These are phyloP conservation scores for Ophion ellenae DNA, from an alignment of 2,888 invertebrate species.

Conservation along the genomic window DNA sequence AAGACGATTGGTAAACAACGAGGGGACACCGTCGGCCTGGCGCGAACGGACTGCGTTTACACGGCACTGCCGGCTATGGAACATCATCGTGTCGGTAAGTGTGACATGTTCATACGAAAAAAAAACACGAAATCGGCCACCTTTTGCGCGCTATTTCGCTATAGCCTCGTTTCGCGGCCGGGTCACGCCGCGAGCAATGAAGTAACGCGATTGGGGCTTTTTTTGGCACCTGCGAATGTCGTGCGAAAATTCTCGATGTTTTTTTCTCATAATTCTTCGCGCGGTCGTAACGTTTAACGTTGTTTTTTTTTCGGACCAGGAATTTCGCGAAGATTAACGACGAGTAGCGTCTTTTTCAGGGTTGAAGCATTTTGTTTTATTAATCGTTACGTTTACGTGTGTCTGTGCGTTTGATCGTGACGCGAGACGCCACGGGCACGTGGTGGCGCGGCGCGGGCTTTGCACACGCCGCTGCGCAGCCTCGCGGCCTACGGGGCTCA, in stretches of 20 bases:
- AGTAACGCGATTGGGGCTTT: neutral
- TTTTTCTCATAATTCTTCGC: neutral
- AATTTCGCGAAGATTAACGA: neutral
- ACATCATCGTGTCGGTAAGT: constrained; percentile 75
- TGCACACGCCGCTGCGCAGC: constrained; percentile 69
- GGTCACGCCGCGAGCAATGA: neutral
- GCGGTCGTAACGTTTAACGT: neutral
- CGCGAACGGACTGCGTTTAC: constrained; percentile 71
- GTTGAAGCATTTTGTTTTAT: constrained; percentile 3
- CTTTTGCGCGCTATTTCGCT: neutral
- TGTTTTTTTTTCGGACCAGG: neutral
- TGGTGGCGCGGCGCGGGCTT: constrained; percentile 73
- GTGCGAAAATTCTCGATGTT: neutral
- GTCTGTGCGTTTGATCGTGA: constrained; percentile 40
- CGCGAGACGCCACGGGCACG: constrained; percentile 75
- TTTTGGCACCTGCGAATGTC: neutral
- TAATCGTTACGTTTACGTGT: neutral
- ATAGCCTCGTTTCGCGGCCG: neutral
- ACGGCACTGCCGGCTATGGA: constrained; percentile 73
- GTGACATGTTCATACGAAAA: neutral
- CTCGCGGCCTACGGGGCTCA: constrained; percentile 72
- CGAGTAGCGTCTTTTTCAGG: neutral
- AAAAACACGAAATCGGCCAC: neutral
- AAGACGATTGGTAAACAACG: constrained; percentile 71
- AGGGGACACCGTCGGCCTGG: constrained; percentile 67